Evolutionary conservation across 2,113 vertebrate genomes (phyloP).

Genomic region (Ophthalmolycus amberensis): DNA sequence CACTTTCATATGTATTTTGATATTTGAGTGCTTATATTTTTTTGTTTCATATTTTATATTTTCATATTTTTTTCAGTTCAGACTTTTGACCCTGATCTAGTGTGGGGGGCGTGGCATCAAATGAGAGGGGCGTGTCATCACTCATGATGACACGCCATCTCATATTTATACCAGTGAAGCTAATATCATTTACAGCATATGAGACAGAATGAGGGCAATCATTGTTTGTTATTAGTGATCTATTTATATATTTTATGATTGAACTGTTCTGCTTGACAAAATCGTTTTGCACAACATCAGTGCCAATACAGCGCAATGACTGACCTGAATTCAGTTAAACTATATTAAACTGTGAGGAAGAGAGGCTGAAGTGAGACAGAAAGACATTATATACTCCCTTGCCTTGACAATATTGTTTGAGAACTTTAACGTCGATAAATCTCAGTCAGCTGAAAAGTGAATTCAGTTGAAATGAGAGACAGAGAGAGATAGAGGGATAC

Average conservation of each 20-base stretch:
- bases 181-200: too few relatives aligned
- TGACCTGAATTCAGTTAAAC: constrained; percentile 41
- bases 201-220: too few relatives aligned
- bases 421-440: constrained; percentile 48
- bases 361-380: not conserved
- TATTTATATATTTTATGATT: not conserved
- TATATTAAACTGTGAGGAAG: constrained; percentile 39
- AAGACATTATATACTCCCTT: not conserved
- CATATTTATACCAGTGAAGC: too few relatives aligned
- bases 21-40: too few relatives aligned
- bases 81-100: too few relatives aligned
- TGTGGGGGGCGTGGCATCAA: too few relatives aligned
- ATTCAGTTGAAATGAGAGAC: constrained; percentile 12
- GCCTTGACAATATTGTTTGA: constrained; percentile 25
- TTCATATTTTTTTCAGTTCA: too few relatives aligned
- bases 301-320: constrained; percentile 21
- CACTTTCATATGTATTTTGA: too few relatives aligned
- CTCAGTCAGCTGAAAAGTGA: constrained; percentile 15
- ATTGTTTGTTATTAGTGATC: constrained; percentile 30
- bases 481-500: constrained; percentile 3
- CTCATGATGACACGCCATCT: too few relatives aligned
- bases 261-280: not conserved
- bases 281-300: constrained; percentile 20
- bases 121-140: too few relatives aligned
- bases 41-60: too few relatives aligned